Percentiles rank a stretch among this genome's conserved stretches.
phyloP scores from a whole-genome alignment of 2,113 vertebrate species.

The Nesoenas mayeri region DNA sequence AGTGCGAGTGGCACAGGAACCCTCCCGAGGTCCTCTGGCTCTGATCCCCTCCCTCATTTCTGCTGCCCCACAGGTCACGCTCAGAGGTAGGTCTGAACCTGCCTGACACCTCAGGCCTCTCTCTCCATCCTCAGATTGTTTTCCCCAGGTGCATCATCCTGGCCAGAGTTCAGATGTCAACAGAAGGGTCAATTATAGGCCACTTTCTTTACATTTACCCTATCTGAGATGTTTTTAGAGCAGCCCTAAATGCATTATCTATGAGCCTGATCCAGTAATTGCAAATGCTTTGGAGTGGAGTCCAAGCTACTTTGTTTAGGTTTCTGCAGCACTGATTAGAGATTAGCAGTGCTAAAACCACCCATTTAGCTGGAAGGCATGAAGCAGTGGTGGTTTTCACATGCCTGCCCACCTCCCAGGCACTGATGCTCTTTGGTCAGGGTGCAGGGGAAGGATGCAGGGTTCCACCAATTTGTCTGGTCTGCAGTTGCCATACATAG shows the following conservation, averaged over 20 bases:
- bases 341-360: conserved; percentile 32
- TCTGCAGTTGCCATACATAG: neutral
- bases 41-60: neutral
- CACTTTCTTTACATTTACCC: conserved; percentile 30
- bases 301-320: conserved; percentile 28
- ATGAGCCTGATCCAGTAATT: conserved; percentile 10
- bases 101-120: neutral
- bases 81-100: neutral
- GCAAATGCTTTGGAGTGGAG: neutral
- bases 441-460: neutral
- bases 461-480: neutral
- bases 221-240: conserved; percentile 26
- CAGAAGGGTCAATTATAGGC: conserved; percentile 26
- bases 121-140: neutral
- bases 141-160: neutral
- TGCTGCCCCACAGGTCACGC: neutral
- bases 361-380: neutral
- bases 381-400: neutral
- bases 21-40: accelerated
- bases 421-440: neutral
- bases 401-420: neutral
- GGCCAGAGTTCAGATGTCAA: conserved; percentile 9
- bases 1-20: accelerated
- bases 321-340: conserved; percentile 31
- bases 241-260: conserved; percentile 32